Evolutionary conservation across 2,888 invertebrate genomes (phyloP), one percentile per base, ranked within the genome.

Genomic region (Aradus depressus): DNA sequence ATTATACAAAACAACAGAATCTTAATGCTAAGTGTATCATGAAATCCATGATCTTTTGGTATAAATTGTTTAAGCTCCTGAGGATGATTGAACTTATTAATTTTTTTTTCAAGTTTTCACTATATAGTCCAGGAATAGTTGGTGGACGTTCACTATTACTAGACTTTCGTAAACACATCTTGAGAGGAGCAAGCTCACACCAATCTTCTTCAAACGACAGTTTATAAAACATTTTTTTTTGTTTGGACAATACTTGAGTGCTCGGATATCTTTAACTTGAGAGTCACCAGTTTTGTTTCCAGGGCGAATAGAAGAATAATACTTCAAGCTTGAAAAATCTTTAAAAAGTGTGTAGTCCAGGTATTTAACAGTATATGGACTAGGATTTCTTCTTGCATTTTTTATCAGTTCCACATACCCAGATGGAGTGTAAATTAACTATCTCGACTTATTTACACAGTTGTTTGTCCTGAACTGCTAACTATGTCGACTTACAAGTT

Each of bases 341-440:
- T 38, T 38, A 28, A 44, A 44, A n/a, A 44, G 28, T 3, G 4
- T n/a, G 28, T 44, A 19, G 28, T 44, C 8, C 16, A 44, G n/a
- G 44, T 44, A 44, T 19, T 44, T 26, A 14, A 44, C 44, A 14
- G 25, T 3, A 21, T 41, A 41, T n/a, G 32, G 45, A 4, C 5
- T 19, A 14, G 45, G 32, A 4, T 44, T 26, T 18, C 18, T 44
- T 21, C 45, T 14, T n/a, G 34, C 45, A 31, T 19, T 12, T n/a
- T n/a, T n/a, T 31, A 28, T 32, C 10, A n/a, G 32, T 21, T 34
- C 45, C 4, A 44, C 5, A 16, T 44, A 44, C 8, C 21, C 31
- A 32, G 45, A 31, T 25, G 49, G 49, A 6, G 39, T 35, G 39
- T 49, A 49, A 18, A 49, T 49, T 14, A 41, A n/a, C n/a, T n/a